Base-by-base conservation (phyloP, 2,888 invertebrate species). In the Alsophila aescularia region DNA sequence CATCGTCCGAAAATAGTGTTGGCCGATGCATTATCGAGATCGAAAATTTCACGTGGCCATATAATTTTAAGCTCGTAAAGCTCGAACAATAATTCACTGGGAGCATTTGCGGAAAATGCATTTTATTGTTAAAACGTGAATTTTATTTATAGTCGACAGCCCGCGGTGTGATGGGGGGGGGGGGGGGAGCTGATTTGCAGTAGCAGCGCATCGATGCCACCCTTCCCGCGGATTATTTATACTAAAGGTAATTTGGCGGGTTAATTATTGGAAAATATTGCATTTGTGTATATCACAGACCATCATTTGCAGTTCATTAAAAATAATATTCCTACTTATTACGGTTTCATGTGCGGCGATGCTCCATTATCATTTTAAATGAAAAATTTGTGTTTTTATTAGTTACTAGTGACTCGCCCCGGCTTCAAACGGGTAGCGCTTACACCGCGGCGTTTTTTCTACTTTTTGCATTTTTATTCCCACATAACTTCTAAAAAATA, bases 71-170 rank as follows among this genome's bases (percentile, higher is more conserved):
- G 88, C 90, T 90, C 90, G 87, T 91, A 90, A 90, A 91, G 87
- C 88, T 79, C 75, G 83, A 70, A 82, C 84, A 83, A 90, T 90
- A 90, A 90, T 87, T 90, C 90, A 89, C 83, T 70, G 83, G 87
- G 79, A 88, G 88, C 90, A 90, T 91, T 91, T 90, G 90, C 90
- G 90, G 91, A 90, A 91, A 90, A 91, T 90, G 90, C 90, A 91
- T 90, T 91, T 91, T 91, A 91, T 91, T 91, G 90, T 90, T 91
- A 90, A 91, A 90, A 90, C 90, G 90, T 90, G 90, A 91, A 91
- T 90, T 91, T 91, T 91, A 90, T 90, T 90, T 91, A 91, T 90
- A 81, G 89, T 77, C 87, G 88, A 90, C 90, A 87, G 85, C 79
- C 80, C 78, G 80, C 81, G 85, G 82, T 76, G 50, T 41, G 49